A percentile compares a stretch with the other conserved stretches of the same genome.
These are phyloP conservation scores for Antigone vipio DNA, from an alignment of 2,113 vertebrate genomes.

Conservation along the genomic window DNA sequence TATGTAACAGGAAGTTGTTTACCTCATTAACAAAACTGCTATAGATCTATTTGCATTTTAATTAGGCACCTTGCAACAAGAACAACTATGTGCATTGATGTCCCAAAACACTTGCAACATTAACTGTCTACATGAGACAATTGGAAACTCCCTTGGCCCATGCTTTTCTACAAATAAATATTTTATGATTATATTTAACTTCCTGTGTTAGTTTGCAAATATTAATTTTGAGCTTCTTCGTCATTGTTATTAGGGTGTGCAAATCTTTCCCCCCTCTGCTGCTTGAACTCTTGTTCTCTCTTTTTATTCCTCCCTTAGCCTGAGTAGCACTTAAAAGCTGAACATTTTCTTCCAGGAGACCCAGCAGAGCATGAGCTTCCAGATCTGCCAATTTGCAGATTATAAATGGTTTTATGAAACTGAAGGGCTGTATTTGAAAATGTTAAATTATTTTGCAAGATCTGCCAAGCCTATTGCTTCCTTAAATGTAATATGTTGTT, in stretches of 20 bases:
- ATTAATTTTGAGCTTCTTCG: not conserved
- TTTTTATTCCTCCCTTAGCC: not conserved
- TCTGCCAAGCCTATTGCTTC: not conserved
- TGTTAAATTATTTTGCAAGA: not conserved
- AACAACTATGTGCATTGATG: not conserved
- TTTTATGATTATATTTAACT: not conserved
- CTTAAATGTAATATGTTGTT: not conserved
- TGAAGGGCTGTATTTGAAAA: not conserved
- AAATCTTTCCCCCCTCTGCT: not conserved
- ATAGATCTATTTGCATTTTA: not conserved
- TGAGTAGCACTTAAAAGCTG: not conserved
- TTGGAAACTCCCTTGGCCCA: not conserved
- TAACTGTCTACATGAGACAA: not conserved
- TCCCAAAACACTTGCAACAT: not conserved
- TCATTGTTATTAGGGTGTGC: not conserved
- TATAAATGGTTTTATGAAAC: not conserved
- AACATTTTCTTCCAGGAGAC: not conserved
- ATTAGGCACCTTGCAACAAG: not conserved
- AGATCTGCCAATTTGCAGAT: not conserved
- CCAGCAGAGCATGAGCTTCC: not conserved
- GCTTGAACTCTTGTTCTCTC: not conserved
- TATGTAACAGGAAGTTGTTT: not conserved
- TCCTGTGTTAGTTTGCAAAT: not conserved
- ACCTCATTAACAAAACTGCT: not conserved
- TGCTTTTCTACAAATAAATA: not conserved